Conservation (phyloP, 2,113 vertebrate species). For the Mus musculus region DNA sequence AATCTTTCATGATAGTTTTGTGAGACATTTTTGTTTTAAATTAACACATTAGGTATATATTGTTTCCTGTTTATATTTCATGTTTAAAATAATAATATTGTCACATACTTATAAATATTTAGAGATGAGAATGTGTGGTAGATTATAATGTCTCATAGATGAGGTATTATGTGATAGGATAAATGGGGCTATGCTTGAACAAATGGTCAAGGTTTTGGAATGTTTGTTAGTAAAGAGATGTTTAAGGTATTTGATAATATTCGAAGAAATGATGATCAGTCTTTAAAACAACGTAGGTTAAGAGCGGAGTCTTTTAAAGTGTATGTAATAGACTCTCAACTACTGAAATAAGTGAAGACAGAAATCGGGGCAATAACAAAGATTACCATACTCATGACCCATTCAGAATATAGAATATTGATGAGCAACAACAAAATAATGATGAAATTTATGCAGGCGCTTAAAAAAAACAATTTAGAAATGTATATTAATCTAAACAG, state of each 20-base stretch:
- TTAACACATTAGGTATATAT: background rate
- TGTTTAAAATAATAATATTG: background rate
- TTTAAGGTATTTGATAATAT: background rate
- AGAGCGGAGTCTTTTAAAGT: background rate
- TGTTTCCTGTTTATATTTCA: background rate
- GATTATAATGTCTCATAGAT: too few species aligned
- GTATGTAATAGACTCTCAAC: background rate
- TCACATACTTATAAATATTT: background rate
- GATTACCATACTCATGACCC: fast-evolving
- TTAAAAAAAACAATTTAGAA: background rate
- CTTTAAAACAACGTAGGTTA: background rate
- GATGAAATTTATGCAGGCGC: background rate
- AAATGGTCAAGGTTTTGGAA: background rate
- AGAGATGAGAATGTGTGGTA: background rate
- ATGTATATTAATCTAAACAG: background rate
- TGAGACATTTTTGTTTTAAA: background rate
- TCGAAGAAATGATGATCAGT: background rate
- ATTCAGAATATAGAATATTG: background rate
- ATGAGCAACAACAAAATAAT: background rate
- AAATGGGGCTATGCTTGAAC: background rate
- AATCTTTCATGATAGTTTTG: background rate
- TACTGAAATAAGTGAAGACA: background rate
- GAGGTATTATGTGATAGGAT: fast-evolving
- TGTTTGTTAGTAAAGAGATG: background rate
- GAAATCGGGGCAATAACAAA: background rate